Base-by-base conservation (phyloP, 2,113 vertebrate species). In the Meriones unguiculatus region DNA sequence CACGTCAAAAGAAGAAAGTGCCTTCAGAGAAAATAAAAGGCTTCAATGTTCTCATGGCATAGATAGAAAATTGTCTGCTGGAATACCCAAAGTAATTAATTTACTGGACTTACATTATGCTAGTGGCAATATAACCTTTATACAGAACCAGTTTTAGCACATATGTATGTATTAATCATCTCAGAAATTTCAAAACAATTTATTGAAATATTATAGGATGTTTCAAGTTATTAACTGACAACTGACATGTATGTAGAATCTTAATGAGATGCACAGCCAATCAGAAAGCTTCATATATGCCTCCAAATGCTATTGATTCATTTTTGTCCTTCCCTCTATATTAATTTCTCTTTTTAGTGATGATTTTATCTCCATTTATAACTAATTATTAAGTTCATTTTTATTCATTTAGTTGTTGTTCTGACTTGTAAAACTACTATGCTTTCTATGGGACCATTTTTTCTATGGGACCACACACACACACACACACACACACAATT, bases 331-430 rank as follows among this genome's bases (percentile, higher is more conserved):
- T 65, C 25, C 15, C 25, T 65, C 2, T 5, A 18, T 65, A 30
- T 46, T 67, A 85, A 46, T 46, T 62, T 41, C 15, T 85, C 3
- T 65, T 6, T 32, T 18, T 46, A 85, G 65, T 85, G 46, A 54
- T 72, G 1, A 70, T 38, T 22, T 77, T 7, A 5, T 67, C 35
- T 89, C n/a, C n/a, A 59, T 80, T 88, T 62, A 65, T 65, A 91
- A 87, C 65, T 81, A 92, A 86, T 70, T 85, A 59, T 64, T 90
- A 86, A 89, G 28, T 70, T 89, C 5, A 46, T 64, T 93, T 94
- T 73, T 41, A 57, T 57, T 94, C n/a, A 93, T 64, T 14, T 89
- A 87, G 32, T 82, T 95, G 50, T 46, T 70, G 4, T 85, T 73
- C 32, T 93, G 86, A 90, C 2, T 95, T 84, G 14, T 10, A 35